phyloP scores from a whole-genome alignment of 1,140 invertebrate genomes.

The Harpegnathos saltator region DNA sequence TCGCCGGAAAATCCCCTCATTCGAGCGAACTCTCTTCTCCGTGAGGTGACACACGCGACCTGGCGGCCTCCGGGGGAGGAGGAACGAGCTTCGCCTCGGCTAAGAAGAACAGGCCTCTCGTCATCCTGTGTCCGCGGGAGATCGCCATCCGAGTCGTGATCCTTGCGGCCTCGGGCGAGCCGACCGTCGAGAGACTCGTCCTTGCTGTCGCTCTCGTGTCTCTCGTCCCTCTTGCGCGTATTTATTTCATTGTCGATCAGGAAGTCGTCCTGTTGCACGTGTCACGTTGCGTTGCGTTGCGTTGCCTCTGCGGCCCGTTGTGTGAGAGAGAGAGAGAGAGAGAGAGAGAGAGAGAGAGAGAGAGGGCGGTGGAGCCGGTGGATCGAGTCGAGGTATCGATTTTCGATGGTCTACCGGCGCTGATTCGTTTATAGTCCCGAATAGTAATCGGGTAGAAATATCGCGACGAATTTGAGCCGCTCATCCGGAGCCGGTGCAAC shows the following conservation, averaged over 20 bases:
- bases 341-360: too few relatives aligned
- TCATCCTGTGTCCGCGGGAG: too few relatives aligned
- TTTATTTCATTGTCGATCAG: conserved; percentile 42
- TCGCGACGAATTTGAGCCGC: conserved; percentile 48
- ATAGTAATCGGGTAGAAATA: conserved; percentile 50
- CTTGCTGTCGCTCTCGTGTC: too few relatives aligned
- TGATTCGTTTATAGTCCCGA: conserved; percentile 48
- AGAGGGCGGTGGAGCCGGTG: conserved; percentile 50
- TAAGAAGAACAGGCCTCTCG: too few relatives aligned
- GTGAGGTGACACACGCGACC: too few relatives aligned
- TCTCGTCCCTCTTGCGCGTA: conserved; percentile 11
- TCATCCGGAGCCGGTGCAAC: conserved; percentile 33
- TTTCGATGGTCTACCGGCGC: conserved; percentile 39
- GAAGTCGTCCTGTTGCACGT: too few relatives aligned
- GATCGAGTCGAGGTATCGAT: conserved; percentile 63
- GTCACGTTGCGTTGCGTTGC: too few relatives aligned
- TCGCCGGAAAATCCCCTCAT: too few relatives aligned
- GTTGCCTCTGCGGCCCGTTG: not conserved
- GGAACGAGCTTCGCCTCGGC: too few relatives aligned
- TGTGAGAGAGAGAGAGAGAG: not conserved
- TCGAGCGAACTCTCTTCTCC: too few relatives aligned
- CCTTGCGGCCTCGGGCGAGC: not conserved
- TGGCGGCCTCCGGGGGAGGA: too few relatives aligned
- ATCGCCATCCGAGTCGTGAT: too few relatives aligned
- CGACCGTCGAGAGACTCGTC: not conserved